Base-by-base conservation (phyloP, 2,113 vertebrate species). In the Paradoxurus hermaphroditus region DNA sequence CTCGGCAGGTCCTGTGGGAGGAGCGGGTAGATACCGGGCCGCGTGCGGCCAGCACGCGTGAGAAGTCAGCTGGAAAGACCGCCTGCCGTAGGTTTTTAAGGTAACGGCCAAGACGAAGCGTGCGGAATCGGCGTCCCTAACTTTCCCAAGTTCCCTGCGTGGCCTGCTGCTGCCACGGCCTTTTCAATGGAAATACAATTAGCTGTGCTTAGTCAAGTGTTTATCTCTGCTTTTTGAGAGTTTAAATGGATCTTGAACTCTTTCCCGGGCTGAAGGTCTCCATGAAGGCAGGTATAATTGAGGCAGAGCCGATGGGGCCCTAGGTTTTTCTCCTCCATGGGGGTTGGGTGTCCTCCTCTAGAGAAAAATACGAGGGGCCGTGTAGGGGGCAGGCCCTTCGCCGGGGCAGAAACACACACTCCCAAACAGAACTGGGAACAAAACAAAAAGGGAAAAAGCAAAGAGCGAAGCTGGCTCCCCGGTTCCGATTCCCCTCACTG, bases 161-260 rank as follows among this genome's bases (percentile, higher is more conserved):
- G 34, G 23, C 39, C 82, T 23, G 19, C 29, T 34, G 77, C 53
- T 59, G 51, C n/a, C 39, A 1, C 7, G 31, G 77, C n/a, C 91
- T 46, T 82, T 89, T 39, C 51, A 49, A 59, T 19, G 87, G 84
- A 96, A 94, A 96, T 59, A 90, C 84, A 97, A 90, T 97, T 90
- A 86, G 78, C 95, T 44, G 49, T 91, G 96, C 88, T 95, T 34
- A 88, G 86, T 62, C 73, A 51, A 94, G 89, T 95, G 96, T 85
- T 85, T 34, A 36, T 68, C 56, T 75, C 86, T 18, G 85, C 82
- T 36, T 8, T 53, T 6, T 6, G 53, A 49, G 86, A 77, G 41
- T 82, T 73, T 88, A 78, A 34, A 63, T 13, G 79, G 62, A 44
- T 41, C 81, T 82, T 44, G 70, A 93, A 65, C 75, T 78, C 83